A percentile compares a stretch with the other conserved stretches of the same genome.
Evolutionary conservation across 2,113 vertebrate genomes (phyloP).

Genomic region (Dasyprocta punctata): DNA sequence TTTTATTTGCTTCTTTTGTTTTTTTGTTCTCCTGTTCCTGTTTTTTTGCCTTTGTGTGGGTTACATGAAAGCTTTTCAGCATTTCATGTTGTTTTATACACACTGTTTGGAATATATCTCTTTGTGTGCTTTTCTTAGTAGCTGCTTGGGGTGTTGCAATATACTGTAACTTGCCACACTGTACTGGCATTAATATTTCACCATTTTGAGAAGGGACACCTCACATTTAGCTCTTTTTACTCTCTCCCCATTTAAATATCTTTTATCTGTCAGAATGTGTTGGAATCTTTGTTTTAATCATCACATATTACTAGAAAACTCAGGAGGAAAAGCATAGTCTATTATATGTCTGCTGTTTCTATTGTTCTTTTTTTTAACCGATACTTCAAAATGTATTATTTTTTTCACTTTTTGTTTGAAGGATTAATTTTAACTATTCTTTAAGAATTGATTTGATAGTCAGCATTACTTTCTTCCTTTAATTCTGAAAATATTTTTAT

Average conservation of each 20-base stretch:
- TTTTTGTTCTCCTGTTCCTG: neutral
- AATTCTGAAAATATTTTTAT: neutral
- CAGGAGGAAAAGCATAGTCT: neutral
- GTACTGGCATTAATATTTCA: neutral
- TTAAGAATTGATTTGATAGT: neutral
- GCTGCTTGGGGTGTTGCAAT: neutral
- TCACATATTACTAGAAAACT: neutral
- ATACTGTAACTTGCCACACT: rapidly evolving
- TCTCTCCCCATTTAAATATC: neutral
- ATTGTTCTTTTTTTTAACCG: too few species aligned
- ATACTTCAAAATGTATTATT: neutral
- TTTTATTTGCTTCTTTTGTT: neutral
- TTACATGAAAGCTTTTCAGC: neutral
- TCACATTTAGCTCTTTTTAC: neutral
- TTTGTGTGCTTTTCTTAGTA: neutral
- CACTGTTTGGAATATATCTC: neutral
- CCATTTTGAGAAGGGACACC: neutral
- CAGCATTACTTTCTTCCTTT: neutral
- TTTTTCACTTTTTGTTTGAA: neutral
- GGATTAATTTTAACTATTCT: neutral
- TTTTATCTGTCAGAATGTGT: neutral
- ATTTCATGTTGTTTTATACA: neutral
- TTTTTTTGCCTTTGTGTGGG: neutral
- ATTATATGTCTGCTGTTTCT: neutral
- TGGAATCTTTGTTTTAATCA: neutral